Evolutionary conservation across 2,888 invertebrate species (phyloP), one percentile per base, ranked within the genome.

Genomic region (Liposcelis brunnea): DNA sequence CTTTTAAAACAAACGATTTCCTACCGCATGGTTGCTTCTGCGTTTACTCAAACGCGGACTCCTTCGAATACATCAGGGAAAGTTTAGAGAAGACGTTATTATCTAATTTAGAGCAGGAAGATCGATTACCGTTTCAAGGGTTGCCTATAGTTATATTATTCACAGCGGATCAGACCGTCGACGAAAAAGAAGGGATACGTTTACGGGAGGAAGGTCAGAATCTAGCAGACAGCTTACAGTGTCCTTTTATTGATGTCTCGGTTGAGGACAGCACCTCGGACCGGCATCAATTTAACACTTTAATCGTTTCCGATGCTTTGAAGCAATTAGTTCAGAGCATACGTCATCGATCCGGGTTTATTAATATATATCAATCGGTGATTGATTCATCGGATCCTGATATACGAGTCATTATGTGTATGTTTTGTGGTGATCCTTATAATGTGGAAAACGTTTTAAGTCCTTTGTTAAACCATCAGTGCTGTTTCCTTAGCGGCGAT

Each of bases 361-460:
- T 82, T 47, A 75, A 72, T 58, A 74, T 75, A 55, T 75, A 76
- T 62, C 75, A 80, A 54, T 77, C 80, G 44, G 74, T 82, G 31
- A 78, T 80, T 43, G 83, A 84, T 52, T 80, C 80, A 59, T 75
- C 80, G 52, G 83, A 85, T 56, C 83, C 85, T 2, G 86, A 87
- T 63, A 83, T 86, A 58, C 74, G 81, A 55, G 85, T 91, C 62
- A 84, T 85, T 61, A 84, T 95, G 74, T 93, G 91, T 63, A 82
- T 93, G 78, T 90, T 93, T 64, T 95, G 95, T 64, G 93, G 91
- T 44, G 94, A 95, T 64, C 86, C 89, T 1, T 93, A 80, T 60
- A 82, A 85, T 0, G 80, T 89, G 37, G 91, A 91, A 61, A 81
- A 85, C 49, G 85, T 93, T 46, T 68, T 95, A 46, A 80, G 80